Percentiles rank a stretch among this genome's conserved stretches.
These are phyloP conservation scores for Rhagoletis zephyria DNA, from an alignment of 1,140 invertebrate genomes.

Conservation along the genomic window DNA sequence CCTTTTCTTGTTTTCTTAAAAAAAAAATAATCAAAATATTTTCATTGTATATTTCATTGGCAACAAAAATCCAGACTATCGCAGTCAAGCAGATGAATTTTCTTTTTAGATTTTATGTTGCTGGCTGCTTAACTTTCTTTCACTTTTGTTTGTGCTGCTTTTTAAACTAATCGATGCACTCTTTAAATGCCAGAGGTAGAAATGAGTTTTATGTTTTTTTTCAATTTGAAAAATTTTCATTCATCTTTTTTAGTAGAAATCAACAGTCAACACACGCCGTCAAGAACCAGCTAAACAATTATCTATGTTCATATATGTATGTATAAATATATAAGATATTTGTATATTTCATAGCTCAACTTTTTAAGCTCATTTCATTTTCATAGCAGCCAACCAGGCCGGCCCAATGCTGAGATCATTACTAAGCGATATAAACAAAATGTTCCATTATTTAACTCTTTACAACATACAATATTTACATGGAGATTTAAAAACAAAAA, in stretches of 20 bases:
- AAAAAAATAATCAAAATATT: too few relatives aligned
- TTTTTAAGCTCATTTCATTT: not conserved
- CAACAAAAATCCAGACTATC: not conserved
- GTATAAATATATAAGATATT: too few relatives aligned
- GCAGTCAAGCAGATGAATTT: not conserved
- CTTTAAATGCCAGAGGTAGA: not conserved
- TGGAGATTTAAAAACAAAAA: too few relatives aligned
- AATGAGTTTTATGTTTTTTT: not conserved
- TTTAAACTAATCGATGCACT: slow-evolving; percentile 13
- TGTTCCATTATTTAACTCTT: not conserved
- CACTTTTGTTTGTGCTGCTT: not conserved
- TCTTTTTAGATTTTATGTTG: not conserved
- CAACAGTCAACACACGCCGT: not conserved
- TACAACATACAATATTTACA: not conserved
- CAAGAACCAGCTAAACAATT: not conserved
- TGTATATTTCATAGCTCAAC: not conserved
- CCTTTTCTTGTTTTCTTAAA: too few relatives aligned
- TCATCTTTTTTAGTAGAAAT: slow-evolving; percentile 13
- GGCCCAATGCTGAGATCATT: slow-evolving; percentile 11
- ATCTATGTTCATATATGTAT: not conserved
- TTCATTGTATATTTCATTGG: not conserved
- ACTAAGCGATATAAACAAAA: not conserved
- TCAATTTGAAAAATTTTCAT: not conserved
- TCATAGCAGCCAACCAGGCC: not conserved
- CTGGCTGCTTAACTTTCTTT: not conserved